phyloP scores from a whole-genome alignment of 2,797 vertebrate species.

The Pseudochirops cupreus region DNA sequence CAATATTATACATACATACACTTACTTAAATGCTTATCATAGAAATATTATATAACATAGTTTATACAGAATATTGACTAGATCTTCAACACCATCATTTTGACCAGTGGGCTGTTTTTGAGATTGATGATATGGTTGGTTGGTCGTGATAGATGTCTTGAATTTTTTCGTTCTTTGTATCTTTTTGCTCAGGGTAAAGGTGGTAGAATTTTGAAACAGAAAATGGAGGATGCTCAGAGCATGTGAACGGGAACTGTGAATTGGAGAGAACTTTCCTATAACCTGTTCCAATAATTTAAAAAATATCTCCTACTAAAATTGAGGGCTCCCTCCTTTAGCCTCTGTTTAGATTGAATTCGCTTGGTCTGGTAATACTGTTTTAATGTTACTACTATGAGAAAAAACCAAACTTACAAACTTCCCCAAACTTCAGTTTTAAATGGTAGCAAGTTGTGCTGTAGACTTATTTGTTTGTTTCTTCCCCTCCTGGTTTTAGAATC shows the following conservation, averaged over 20 bases:
- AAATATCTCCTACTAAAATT: neutral
- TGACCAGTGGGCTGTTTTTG: neutral
- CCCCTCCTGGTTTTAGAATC: slow-evolving; percentile 89
- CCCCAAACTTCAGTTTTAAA: neutral
- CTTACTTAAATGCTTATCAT: neutral
- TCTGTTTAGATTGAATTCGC: neutral
- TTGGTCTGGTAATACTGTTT: slow-evolving; percentile 1
- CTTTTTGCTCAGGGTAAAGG: slow-evolving; percentile 12
- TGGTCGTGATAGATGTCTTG: slow-evolving; percentile 14
- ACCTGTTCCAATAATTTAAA: neutral
- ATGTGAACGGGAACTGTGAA: neutral
- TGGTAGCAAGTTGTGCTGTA: neutral
- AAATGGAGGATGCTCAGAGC: neutral
- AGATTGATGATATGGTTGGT: neutral
- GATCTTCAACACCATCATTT: neutral
- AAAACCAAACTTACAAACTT: slow-evolving; percentile 21
- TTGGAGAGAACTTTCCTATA: slow-evolving; percentile 14
- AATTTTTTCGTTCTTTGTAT: neutral
- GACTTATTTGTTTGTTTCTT: neutral
- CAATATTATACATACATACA: neutral
- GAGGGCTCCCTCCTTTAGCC: neutral
- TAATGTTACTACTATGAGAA: slow-evolving; percentile 18
- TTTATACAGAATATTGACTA: neutral
- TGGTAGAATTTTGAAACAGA: slow-evolving; percentile 7
- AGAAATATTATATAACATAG: neutral